Percentiles rank a stretch among this genome's conserved stretches.
phyloP scores from a whole-genome alignment of 1,140 invertebrate genomes.

The Drosophila equinoxialis region DNA sequence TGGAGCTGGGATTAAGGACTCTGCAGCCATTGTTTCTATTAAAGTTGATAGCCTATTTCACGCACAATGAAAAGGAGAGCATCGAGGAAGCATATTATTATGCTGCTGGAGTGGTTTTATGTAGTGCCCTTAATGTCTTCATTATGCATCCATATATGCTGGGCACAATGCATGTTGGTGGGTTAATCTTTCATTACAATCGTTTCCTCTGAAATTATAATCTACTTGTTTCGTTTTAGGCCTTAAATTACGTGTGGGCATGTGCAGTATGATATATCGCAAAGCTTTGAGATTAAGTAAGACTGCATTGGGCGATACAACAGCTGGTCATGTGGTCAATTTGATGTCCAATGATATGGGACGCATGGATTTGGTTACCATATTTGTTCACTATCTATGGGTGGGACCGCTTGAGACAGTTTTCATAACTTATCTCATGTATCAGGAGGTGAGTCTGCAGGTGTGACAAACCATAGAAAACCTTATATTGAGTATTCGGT shows the following conservation, averaged over 20 bases:
- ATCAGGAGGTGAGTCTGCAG: constrained; percentile 82
- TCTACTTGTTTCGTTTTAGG: not conserved
- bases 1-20: constrained; percentile 84
- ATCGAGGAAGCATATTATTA: constrained; percentile 86
- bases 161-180: constrained; percentile 88
- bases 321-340: constrained; percentile 95
- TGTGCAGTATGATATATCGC: constrained; percentile 91
- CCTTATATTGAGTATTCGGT: too few relatives aligned
- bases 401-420: constrained; percentile 92
- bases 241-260: constrained; percentile 90
- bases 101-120: constrained; percentile 87
- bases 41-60: constrained; percentile 87
- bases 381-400: constrained; percentile 90
- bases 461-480: not conserved
- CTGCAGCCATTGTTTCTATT: constrained; percentile 89
- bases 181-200: not conserved
- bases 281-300: constrained; percentile 89
- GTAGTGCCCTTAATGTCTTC: constrained; percentile 88
- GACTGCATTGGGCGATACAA: constrained; percentile 89
- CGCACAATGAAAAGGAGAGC: constrained; percentile 81
- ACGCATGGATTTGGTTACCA: constrained; percentile 87
- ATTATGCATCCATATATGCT: constrained; percentile 92
- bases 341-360: constrained; percentile 95
- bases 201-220: not conserved
- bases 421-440: constrained; percentile 91